These are phyloP conservation scores for Gasteruption jaculator DNA, from an alignment of 2,888 invertebrate genomes.

Conservation along the genomic window DNA sequence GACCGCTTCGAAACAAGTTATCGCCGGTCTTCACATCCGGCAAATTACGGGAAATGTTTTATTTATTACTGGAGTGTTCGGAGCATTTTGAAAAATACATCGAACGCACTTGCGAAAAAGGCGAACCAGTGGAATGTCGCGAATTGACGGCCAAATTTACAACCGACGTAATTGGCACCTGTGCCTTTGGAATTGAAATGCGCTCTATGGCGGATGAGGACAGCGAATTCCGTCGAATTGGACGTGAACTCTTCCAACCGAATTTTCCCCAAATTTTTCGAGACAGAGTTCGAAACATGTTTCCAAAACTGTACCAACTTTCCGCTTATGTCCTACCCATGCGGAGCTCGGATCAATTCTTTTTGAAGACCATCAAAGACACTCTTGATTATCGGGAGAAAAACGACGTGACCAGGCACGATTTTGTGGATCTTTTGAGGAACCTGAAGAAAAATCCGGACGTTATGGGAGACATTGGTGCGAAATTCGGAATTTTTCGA, in stretches of 20 bases:
- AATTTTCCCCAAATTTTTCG: constrained; percentile 21
- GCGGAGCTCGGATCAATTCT: constrained; percentile 48
- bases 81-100: constrained; percentile 40
- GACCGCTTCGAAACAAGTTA: constrained; percentile 48
- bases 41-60: constrained; percentile 54
- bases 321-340: constrained; percentile 19
- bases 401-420: constrained; percentile 53
- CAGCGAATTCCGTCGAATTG: constrained; percentile 47
- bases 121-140: constrained; percentile 32
- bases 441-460: constrained; percentile 53
- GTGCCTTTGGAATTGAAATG: constrained; percentile 51
- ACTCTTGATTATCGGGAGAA: constrained; percentile 53
- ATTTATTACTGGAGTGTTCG: constrained; percentile 43
- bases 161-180: constrained; percentile 52
- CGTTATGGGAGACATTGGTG: too few species aligned
- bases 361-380: constrained; percentile 51
- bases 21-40: constrained; percentile 54
- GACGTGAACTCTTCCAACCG: constrained; percentile 33
- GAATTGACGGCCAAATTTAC: constrained; percentile 49
- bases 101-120: constrained; percentile 20
- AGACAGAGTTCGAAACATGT: constrained; percentile 24
- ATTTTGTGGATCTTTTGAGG: constrained; percentile 58
- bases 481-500: too few species aligned
- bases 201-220: constrained; percentile 44
- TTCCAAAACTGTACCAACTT: constrained; percentile 22